Percentiles rank a stretch among this genome's conserved stretches.
Evolutionary conservation across 2,113 vertebrate species (phyloP).

Genomic region (Zosterops borbonicus): DNA sequence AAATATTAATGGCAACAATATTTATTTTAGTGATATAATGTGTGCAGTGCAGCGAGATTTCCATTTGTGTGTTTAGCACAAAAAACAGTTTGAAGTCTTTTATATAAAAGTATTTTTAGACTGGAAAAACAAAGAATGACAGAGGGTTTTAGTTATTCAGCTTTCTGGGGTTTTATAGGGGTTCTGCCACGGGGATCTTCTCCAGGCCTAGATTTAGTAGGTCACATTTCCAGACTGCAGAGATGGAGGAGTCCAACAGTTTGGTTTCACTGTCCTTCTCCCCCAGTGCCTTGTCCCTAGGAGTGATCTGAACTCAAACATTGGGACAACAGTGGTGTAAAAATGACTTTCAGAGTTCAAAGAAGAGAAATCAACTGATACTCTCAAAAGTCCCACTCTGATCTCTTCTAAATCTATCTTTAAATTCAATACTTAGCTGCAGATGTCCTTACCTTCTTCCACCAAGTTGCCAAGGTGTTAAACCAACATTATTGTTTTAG

Average conservation of each 20-base stretch:
- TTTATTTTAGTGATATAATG: constrained; percentile 59
- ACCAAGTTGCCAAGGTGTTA: neutral
- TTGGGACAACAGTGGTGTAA: neutral
- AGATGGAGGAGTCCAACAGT: neutral
- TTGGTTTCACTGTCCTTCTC: neutral
- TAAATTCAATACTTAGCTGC: neutral
- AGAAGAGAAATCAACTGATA: neutral
- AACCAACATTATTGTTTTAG: neutral
- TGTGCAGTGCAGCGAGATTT: constrained; percentile 24
- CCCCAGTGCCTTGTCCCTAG: neutral
- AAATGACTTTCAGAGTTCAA: neutral
- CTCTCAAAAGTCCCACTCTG: neutral
- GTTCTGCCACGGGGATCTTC: neutral
- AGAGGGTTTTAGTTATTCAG: neutral
- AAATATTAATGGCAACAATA: constrained; percentile 65
- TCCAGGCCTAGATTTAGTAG: neutral
- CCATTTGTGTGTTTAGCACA: constrained; percentile 38
- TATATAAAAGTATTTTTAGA: constrained; percentile 11
- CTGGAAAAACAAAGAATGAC: neutral
- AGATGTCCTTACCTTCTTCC: neutral
- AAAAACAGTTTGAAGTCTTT: neutral
- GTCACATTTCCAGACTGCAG: neutral
- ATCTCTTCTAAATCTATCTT: neutral
- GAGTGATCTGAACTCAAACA: neutral
- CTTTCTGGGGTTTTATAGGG: neutral